Percentiles rank a stretch among this genome's conserved stretches.
These are phyloP conservation scores for Leptobrachium ailaonicum DNA, from an alignment of 2,113 vertebrate genomes.

Conservation along the genomic window DNA sequence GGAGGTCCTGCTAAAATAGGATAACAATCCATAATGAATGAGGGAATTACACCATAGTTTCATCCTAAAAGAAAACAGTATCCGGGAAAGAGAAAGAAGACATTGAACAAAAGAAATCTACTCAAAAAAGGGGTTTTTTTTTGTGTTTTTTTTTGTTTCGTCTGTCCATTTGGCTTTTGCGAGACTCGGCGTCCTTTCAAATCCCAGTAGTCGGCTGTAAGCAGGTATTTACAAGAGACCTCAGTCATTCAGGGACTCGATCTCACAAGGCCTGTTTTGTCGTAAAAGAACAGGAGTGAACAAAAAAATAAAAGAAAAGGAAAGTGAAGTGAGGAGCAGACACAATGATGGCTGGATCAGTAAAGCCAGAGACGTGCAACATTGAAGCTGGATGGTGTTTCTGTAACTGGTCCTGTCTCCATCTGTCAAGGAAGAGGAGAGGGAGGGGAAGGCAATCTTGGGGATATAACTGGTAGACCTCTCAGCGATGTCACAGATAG, in stretches of 20 bases:
- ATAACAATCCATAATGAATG: too few species aligned
- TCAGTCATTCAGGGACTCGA: conserved; percentile 76
- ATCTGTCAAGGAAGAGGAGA: conserved; percentile 76
- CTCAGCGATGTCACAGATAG: conserved; percentile 55
- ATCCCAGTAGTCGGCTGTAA: not conserved
- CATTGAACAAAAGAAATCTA: not conserved
- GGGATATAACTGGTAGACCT: conserved; percentile 59
- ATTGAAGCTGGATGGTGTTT: conserved; percentile 67
- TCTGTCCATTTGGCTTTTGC: not conserved
- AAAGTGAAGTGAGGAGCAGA: conserved; percentile 21
- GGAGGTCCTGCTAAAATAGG: too few species aligned
- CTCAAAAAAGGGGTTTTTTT: not conserved
- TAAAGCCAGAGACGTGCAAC: conserved; percentile 77
- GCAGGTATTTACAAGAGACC: conserved; percentile 62
- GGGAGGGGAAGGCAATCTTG: conserved; percentile 68
- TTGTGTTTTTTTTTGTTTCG: not conserved
- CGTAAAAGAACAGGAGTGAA: conserved; percentile 37
- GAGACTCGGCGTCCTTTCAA: conserved; percentile 15
- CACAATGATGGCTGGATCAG: conserved; percentile 69
- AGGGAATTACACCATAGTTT: too few species aligned
- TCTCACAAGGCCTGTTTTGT: conserved; percentile 71
- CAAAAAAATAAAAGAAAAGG: not conserved
- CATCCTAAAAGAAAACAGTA: too few species aligned
- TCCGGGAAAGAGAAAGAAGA: not conserved
- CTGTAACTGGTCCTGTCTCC: conserved; percentile 65